These are phyloP conservation scores for Idaea biselata DNA, from an alignment of 2,888 invertebrate genomes.

Conservation along the genomic window DNA sequence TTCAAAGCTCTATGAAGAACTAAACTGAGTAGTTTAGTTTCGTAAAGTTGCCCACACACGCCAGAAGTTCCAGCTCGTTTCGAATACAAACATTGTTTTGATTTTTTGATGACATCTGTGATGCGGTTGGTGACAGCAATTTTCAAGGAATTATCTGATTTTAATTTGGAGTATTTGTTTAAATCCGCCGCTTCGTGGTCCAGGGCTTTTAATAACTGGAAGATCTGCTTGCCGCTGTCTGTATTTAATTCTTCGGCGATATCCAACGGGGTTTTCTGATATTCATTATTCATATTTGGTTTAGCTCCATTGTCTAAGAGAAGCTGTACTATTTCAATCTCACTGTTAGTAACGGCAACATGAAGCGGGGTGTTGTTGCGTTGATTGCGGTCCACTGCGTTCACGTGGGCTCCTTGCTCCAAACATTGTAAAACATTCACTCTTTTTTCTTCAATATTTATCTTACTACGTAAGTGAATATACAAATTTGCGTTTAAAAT, in stretches of 20 bases:
- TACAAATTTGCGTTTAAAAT: conserved; percentile 24
- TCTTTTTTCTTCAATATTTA: conserved; percentile 18
- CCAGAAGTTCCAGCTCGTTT: conserved; percentile 28
- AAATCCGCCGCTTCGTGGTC: background rate
- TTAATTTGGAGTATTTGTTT: background rate
- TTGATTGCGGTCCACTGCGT: conserved; percentile 32
- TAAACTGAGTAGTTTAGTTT: conserved; percentile 39
- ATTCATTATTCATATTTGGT: conserved; percentile 21
- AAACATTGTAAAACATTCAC: conserved; percentile 25
- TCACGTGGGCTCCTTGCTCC: conserved; percentile 31
- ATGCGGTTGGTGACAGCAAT: background rate
- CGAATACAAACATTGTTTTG: conserved; percentile 4
- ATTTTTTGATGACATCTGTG: conserved; percentile 5
- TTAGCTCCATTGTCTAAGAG: conserved; percentile 30
- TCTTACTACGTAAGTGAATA: conserved; percentile 24
- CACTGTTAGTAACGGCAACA: conserved; percentile 28
- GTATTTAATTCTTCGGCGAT: conserved; percentile 21
- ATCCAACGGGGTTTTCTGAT: conserved; percentile 29
- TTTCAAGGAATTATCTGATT: conserved; percentile 1
- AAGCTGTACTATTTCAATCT: conserved; percentile 25
- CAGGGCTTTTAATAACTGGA: conserved; percentile 7
- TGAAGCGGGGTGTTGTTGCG: conserved; percentile 31
- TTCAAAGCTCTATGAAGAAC: conserved; percentile 36
- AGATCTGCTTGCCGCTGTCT: conserved; percentile 14
- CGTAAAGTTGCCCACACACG: conserved; percentile 27